Conservation (phyloP, 2,888 invertebrate species). For the Carterocephalus palaemon region DNA sequence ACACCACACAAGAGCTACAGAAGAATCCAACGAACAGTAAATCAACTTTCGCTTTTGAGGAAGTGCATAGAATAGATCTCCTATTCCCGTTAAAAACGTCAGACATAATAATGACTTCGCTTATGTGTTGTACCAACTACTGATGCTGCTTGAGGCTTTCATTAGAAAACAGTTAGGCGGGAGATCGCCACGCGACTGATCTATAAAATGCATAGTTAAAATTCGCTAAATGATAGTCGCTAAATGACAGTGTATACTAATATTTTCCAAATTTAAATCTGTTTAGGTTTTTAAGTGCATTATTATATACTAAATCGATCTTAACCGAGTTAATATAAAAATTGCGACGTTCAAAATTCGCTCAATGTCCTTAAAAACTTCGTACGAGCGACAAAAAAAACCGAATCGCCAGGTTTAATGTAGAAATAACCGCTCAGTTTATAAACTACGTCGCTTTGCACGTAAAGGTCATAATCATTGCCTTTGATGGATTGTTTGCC, state of each 20-base stretch:
- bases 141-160: too few species aligned
- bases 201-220: too few species aligned
- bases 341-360: constrained; percentile 7
- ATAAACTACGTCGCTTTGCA: constrained; percentile 25
- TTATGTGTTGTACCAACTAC: neutral
- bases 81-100: constrained; percentile 15
- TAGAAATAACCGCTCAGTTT: constrained; percentile 27
- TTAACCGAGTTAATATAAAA: constrained; percentile 8
- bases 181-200: too few species aligned
- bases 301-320: constrained; percentile 7
- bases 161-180: too few species aligned
- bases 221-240: too few species aligned
- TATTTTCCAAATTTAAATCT: too few species aligned
- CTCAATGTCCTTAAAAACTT: constrained; percentile 13
- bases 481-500: constrained; percentile 32
- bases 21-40: constrained; percentile 10
- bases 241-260: neutral
- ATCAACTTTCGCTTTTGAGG: constrained; percentile 18
- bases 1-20: too few species aligned
- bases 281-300: too few species aligned
- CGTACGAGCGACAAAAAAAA: constrained; percentile 24
- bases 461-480: constrained; percentile 33
- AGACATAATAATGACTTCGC: constrained; percentile 1
- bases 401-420: constrained; percentile 28
- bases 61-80: constrained; percentile 6